A percentile compares a stretch with the other conserved stretches of the same genome.
phyloP scores from a whole-genome alignment of 2,888 invertebrate genomes.

The Osedax fenrisi region DNA sequence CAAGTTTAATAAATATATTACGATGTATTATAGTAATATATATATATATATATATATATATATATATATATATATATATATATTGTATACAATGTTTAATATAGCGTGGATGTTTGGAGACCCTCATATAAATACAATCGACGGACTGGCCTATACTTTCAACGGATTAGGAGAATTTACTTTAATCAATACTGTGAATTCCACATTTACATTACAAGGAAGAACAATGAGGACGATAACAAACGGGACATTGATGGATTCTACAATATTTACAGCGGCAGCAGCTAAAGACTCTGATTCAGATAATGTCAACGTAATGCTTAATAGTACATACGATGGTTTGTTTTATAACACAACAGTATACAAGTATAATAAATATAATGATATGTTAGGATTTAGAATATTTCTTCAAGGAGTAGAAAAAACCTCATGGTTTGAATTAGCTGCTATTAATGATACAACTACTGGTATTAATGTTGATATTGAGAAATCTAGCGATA shows the following conservation, averaged over 20 bases:
- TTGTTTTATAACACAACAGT: not conserved
- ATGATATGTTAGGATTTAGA: not conserved
- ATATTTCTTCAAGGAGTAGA: constrained; percentile 11
- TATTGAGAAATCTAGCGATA: not conserved
- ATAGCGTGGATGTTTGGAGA: constrained; percentile 29
- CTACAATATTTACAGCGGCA: constrained; percentile 35
- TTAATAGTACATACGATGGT: constrained; percentile 19
- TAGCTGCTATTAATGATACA: not conserved
- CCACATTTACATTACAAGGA: constrained; percentile 30
- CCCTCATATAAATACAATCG: constrained; percentile 26
- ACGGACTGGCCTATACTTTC: constrained; percentile 27
- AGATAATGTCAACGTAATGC: constrained; percentile 30
- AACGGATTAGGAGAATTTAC: constrained; percentile 29
- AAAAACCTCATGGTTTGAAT: constrained; percentile 1
- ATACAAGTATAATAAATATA: too few species aligned
- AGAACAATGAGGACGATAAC: constrained; percentile 30
- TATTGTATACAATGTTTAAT: not conserved
- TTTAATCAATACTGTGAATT: constrained; percentile 13
- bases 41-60: too few species aligned
- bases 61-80: not conserved
- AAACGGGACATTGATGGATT: constrained; percentile 31
- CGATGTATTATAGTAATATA: too few species aligned
- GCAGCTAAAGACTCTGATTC: constrained; percentile 31
- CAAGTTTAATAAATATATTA: too few species aligned
- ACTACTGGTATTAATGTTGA: not conserved